Conservation (phyloP, 2,113 vertebrate genomes). For the Arothron firmamentum region DNA sequence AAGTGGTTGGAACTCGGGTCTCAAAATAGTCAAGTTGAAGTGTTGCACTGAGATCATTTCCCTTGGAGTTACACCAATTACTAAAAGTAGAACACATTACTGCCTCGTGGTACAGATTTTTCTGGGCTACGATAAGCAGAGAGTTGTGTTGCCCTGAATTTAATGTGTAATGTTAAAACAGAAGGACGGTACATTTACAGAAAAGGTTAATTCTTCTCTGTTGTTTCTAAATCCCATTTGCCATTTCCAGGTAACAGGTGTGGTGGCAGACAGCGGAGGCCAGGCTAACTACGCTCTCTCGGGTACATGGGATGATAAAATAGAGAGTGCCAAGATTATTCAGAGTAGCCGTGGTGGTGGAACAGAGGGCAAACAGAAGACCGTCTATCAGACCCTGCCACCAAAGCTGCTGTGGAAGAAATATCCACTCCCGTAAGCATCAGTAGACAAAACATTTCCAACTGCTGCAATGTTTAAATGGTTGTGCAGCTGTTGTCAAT, state of each 20-base stretch:
- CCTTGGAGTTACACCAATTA: not conserved
- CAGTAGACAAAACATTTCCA: not conserved
- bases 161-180: not conserved
- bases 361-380: slow-evolving; percentile 91
- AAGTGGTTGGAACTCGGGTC: not conserved
- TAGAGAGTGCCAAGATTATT: slow-evolving; percentile 90
- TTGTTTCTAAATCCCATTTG: not conserved
- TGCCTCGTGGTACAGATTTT: slow-evolving; percentile 2
- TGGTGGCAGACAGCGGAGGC: slow-evolving; percentile 81
- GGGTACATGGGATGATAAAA: slow-evolving; percentile 95
- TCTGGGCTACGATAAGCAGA: not conserved
- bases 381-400: slow-evolving; percentile 90
- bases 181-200: too few species aligned
- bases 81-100: slow-evolving; percentile 8
- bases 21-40: not conserved
- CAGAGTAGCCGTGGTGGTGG: slow-evolving; percentile 86
- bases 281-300: slow-evolving; percentile 94
- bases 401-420: slow-evolving; percentile 95
- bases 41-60: slow-evolving; percentile 2
- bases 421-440: slow-evolving; percentile 88
- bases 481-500: not conserved
- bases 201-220: too few species aligned
- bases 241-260: slow-evolving; percentile 84
- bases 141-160: not conserved
- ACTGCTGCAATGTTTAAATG: slow-evolving; percentile 9